Conservation (phyloP, 2,888 invertebrate genomes). For the Odiellus spinosus region DNA sequence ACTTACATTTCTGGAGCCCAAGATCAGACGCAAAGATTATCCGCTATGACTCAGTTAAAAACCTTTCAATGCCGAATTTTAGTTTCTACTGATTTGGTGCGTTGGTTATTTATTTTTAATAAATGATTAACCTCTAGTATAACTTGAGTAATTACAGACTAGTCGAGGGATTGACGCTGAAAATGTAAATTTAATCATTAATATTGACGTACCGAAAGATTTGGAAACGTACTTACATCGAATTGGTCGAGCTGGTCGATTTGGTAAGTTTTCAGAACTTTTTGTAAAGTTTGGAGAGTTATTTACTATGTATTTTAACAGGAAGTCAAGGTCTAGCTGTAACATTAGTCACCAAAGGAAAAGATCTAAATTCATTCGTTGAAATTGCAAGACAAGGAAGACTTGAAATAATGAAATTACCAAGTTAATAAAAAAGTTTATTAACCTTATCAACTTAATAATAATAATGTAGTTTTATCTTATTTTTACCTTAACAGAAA, state of each 20-base stretch:
- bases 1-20: conserved; percentile 42
- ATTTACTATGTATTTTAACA: not conserved
- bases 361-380: not conserved
- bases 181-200: conserved; percentile 80
- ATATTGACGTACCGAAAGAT: conserved; percentile 68
- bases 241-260: conserved; percentile 88
- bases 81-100: conserved; percentile 62
- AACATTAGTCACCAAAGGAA: not conserved
- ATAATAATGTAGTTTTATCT: too few relatives aligned
- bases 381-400: not conserved
- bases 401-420: not conserved
- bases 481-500: too few relatives aligned
- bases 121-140: not conserved
- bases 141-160: conserved; percentile 32
- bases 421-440: not conserved
- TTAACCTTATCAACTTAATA: too few relatives aligned
- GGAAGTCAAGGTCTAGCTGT: not conserved
- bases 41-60: conserved; percentile 58
- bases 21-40: conserved; percentile 57
- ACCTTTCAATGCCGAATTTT: conserved; percentile 66
- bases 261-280: conserved; percentile 41
- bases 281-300: not conserved
- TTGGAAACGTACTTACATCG: conserved; percentile 77
- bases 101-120: conserved; percentile 24
- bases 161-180: conserved; percentile 88